Conservation (phyloP, 2,797 vertebrate species). For the Enteromius viviparus region DNA sequence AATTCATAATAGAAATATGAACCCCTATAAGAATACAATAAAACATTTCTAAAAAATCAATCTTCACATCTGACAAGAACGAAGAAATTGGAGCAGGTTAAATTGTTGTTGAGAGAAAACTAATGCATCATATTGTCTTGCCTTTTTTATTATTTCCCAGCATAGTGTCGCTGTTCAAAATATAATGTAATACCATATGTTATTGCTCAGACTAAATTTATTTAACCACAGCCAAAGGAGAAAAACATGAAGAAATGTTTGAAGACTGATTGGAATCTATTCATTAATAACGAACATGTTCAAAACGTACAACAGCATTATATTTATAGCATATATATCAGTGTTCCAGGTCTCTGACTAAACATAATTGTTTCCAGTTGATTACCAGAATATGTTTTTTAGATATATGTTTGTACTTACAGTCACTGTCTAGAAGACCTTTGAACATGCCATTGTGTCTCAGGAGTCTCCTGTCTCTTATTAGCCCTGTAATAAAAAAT, state of each 20-base stretch:
- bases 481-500: background rate
- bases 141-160: slow-evolving; percentile 1
- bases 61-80: background rate
- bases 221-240: slow-evolving; percentile 9
- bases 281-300: slow-evolving; percentile 14
- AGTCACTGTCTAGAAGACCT: background rate
- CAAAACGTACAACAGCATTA: background rate
- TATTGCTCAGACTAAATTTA: slow-evolving; percentile 15
- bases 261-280: slow-evolving; percentile 2
- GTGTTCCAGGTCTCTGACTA: background rate
- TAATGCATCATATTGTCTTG: background rate
- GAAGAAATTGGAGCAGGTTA: background rate
- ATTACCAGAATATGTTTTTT: slow-evolving; percentile 9
- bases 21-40: background rate
- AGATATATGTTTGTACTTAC: slow-evolving; percentile 20
- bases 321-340: slow-evolving; percentile 6
- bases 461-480: background rate
- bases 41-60: background rate
- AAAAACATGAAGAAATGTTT: slow-evolving; percentile 30
- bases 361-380: slow-evolving; percentile 20
- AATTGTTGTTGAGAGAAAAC: background rate
- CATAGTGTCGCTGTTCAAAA: slow-evolving; percentile 9
- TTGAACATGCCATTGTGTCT: slow-evolving; percentile 5
- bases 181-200: background rate
- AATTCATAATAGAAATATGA: background rate